Evolutionary conservation across 2,888 invertebrate species (phyloP).

Genomic region (Lasioglossum leucozonium): DNA sequence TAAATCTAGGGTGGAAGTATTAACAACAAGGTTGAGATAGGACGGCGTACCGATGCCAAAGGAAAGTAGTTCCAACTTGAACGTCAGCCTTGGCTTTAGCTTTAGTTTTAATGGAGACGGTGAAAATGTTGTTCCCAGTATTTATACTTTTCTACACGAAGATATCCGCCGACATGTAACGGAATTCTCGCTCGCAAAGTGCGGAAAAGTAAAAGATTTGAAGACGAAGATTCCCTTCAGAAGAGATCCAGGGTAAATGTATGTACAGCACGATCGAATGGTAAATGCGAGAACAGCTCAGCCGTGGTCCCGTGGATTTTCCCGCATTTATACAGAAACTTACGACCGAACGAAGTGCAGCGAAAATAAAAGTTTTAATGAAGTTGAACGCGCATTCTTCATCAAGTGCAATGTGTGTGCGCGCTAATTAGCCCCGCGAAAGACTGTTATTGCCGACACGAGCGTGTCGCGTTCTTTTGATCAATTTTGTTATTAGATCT

Average conservation of each 20-base stretch:
- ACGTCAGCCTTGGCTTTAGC: neutral
- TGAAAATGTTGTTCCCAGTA: neutral
- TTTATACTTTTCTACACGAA: neutral
- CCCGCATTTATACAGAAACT: neutral
- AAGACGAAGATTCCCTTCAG: neutral
- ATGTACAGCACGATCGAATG: neutral
- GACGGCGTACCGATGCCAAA: conserved; percentile 1
- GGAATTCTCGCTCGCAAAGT: neutral
- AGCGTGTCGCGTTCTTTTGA: neutral
- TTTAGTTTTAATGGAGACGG: neutral
- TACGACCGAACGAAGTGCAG: neutral
- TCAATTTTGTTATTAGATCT: neutral
- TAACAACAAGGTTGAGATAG: conserved; percentile 8
- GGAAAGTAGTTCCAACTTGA: neutral
- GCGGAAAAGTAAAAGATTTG: neutral
- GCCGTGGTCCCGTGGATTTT: neutral
- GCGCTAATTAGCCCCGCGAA: neutral
- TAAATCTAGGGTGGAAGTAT: conserved; percentile 7
- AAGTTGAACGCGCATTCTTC: neutral
- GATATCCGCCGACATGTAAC: neutral
- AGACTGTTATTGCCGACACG: neutral
- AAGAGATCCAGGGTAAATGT: neutral
- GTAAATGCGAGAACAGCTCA: neutral
- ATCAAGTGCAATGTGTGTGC: neutral
- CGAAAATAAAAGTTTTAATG: neutral